Evolutionary conservation across 2,113 vertebrate genomes (phyloP), one percentile per base, ranked within the genome.

Genomic region (Protobothrops mucrosquamatus): DNA sequence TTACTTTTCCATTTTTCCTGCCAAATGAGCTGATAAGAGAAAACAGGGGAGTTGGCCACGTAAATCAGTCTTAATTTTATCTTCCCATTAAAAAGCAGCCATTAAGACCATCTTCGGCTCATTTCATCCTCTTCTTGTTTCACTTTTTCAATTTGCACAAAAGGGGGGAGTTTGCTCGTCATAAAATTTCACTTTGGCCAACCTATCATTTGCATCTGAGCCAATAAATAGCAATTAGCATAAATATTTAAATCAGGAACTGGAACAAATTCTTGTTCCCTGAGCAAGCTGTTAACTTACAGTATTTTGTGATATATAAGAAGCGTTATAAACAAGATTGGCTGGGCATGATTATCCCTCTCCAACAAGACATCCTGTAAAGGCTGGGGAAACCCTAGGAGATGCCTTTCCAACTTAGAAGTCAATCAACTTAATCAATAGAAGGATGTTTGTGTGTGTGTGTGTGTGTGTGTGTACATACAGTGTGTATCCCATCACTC

Each of bases 181-280:
- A 98, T 99, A 99, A 99, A 99, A 99, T 99, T 99, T 99, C 99
- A 99, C 99, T 99, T 99, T 99, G 99, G 98, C 99, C 98, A 98
- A 98, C 98, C 99, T 99, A 99, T 99, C 99, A 99, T 99, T 99
- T 99, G 99, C 99, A 99, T 99, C 99, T 98, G 98, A 98, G 99
- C 99, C 99, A 99, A 99, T 99, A 99, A 99, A 99, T 99, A 99
- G 99, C 99, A 99, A 99, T 99, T 99, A 99, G 99, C 99, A 99
- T 99, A 99, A 99, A 99, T 99, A 99, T 99, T 99, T 99, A 99
- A 99, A 99, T 98, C 98, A 99, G 98, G 98, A 98, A 98, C 98
- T 99, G 99, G 99, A 99, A 99, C 99, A 98, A 98, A 98, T 98
- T 98, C 98, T 98, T 98, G 98, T 99, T 99, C 99, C 99, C 98